These are phyloP conservation scores for Drosophila ercepeae DNA, from an alignment of 1,140 invertebrate species.

Conservation along the genomic window DNA sequence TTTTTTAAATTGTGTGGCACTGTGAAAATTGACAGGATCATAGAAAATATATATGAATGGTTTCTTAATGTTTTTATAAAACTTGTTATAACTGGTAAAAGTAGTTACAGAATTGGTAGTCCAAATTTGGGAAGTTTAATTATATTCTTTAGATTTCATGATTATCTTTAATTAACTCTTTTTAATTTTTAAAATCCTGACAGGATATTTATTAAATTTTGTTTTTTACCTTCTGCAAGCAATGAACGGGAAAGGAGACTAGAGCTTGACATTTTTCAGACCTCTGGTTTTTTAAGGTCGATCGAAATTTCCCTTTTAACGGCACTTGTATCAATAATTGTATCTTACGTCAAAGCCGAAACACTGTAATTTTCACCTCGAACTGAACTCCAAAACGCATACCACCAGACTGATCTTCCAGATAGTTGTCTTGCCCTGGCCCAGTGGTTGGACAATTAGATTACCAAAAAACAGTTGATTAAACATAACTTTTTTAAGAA, in stretches of 20 bases:
- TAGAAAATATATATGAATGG: too few species aligned
- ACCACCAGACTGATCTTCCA: slow-evolving; percentile 13
- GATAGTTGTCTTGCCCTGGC: background rate
- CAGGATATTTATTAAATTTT: too few species aligned
- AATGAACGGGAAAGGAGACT: slow-evolving; percentile 17
- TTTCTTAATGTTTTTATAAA: too few species aligned
- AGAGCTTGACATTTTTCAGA: slow-evolving; percentile 12
- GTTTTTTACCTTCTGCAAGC: slow-evolving; percentile 27
- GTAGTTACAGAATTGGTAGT: too few species aligned
- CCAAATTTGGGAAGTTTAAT: too few species aligned
- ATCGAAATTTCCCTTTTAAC: slow-evolving; percentile 17
- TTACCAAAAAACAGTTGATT: slow-evolving; percentile 25
- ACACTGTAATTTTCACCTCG: slow-evolving; percentile 1
- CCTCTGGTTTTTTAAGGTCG: background rate
- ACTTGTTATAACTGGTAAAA: too few species aligned
- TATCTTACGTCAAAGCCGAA: slow-evolving; percentile 5
- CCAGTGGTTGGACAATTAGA: slow-evolving; percentile 1
- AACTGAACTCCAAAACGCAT: slow-evolving; percentile 18
- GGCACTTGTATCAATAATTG: slow-evolving; percentile 43
- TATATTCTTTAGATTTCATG: too few species aligned
- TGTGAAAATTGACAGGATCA: too few species aligned
- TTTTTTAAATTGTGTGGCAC: too few species aligned
- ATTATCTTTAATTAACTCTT: too few species aligned
- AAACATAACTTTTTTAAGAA: slow-evolving; percentile 16
- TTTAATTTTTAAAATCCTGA: background rate